Percentiles rank a stretch among this genome's conserved stretches.
Evolutionary conservation across 2,113 vertebrate genomes (phyloP).

Genomic region (Pangasianodon gigas): DNA sequence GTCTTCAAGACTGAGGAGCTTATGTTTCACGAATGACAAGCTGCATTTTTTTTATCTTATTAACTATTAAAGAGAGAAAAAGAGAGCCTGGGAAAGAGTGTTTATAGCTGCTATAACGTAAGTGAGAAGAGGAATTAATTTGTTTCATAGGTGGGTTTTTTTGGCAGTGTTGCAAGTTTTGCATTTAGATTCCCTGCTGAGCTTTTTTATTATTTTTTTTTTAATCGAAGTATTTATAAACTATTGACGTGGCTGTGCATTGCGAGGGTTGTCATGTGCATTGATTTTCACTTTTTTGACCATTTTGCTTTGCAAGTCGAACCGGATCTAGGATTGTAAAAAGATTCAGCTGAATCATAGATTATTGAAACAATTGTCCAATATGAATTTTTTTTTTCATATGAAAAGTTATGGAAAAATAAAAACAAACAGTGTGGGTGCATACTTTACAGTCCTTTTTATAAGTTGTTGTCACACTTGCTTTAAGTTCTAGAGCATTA

Average conservation of each 20-base stretch:
- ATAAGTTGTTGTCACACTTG: constrained; percentile 18
- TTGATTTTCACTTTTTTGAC: not conserved
- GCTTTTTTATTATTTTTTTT: not conserved
- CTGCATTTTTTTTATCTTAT: not conserved
- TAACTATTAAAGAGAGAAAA: not conserved
- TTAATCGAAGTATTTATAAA: too few species aligned
- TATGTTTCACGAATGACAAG: not conserved
- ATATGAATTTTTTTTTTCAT: not conserved
- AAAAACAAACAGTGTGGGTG: not conserved
- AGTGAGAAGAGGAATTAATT: not conserved
- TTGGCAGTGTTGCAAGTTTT: too few species aligned
- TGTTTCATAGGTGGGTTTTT: too few species aligned
- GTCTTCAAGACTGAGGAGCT: not conserved
- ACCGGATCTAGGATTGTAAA: not conserved
- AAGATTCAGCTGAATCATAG: not conserved
- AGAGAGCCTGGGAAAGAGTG: not conserved
- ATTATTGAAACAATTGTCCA: not conserved
- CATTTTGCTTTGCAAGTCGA: not conserved
- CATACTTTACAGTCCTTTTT: not conserved
- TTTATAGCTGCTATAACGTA: not conserved
- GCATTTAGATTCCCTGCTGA: not conserved
- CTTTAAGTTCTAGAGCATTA: not conserved
- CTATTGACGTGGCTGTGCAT: not conserved
- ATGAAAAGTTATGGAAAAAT: not conserved
- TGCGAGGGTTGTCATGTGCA: not conserved